These are phyloP conservation scores for Rhinoptilus africanus DNA, from an alignment of 2,113 vertebrate species.

Conservation along the genomic window DNA sequence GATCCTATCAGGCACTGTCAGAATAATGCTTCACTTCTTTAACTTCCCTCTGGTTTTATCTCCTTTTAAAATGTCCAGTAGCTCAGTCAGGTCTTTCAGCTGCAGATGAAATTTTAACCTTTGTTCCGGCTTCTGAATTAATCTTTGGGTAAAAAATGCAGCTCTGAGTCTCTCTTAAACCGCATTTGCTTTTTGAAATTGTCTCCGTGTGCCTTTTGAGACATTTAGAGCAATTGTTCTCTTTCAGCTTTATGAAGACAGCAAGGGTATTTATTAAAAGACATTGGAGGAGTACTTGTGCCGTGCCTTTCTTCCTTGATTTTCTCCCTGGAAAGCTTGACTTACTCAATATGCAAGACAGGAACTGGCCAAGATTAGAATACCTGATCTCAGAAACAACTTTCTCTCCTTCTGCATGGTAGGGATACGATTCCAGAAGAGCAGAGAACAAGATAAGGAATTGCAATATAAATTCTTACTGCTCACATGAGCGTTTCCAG, in stretches of 20 bases:
- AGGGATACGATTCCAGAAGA: not conserved
- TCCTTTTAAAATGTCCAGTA: not conserved
- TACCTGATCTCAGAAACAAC: not conserved
- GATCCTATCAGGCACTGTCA: not conserved
- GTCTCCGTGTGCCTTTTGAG: not conserved
- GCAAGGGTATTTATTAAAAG: not conserved
- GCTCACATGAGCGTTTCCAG: not conserved
- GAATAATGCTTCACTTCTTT: not conserved
- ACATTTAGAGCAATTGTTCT: not conserved
- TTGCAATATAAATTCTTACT: not conserved
- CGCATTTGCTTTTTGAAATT: not conserved
- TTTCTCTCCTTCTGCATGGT: not conserved
- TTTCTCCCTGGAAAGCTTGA: not conserved
- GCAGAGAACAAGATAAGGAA: not conserved
- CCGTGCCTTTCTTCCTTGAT: not conserved
- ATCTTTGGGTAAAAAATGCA: not conserved
- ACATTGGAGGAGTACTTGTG: not conserved
- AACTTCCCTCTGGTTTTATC: not conserved
- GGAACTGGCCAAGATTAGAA: not conserved
- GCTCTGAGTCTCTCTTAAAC: not conserved
- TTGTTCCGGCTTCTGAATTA: not conserved
- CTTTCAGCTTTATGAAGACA: not conserved
- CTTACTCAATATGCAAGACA: not conserved
- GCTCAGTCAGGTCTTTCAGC: not conserved
- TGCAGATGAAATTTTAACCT: not conserved